Conservation (phyloP, 2,888 invertebrate species). For the Drosophila neonasuta region DNA sequence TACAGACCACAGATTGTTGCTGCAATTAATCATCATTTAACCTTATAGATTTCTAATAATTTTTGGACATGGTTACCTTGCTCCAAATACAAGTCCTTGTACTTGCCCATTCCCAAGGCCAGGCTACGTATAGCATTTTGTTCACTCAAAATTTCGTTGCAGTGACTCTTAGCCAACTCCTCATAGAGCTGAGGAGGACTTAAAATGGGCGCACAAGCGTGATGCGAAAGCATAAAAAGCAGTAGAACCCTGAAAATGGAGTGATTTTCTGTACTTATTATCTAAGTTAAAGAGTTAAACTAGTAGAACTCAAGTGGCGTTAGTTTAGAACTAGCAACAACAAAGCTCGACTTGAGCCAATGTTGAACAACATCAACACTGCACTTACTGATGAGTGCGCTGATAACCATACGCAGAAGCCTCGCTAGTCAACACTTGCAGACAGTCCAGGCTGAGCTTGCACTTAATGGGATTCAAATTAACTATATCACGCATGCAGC, state of each 20-base stretch:
- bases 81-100: conserved; percentile 79
- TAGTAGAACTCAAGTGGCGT: neutral
- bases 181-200: conserved; percentile 65
- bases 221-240: conserved; percentile 76
- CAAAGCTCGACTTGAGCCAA: neutral
- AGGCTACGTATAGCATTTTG: conserved; percentile 75
- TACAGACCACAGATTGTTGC: conserved; percentile 76
- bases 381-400: conserved; percentile 79
- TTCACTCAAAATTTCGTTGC: conserved; percentile 73
- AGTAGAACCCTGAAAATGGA: conserved; percentile 67
- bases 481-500: conserved; percentile 68
- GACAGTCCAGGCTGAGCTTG: conserved; percentile 59
- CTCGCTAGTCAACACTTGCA: conserved; percentile 68
- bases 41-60: neutral
- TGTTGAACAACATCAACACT: neutral
- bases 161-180: conserved; percentile 64
- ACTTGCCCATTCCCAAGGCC: conserved; percentile 73
- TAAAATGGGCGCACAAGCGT: conserved; percentile 67
- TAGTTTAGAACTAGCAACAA: neutral
- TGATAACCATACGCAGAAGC: conserved; percentile 77
- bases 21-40: conserved; percentile 38
- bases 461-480: conserved; percentile 52
- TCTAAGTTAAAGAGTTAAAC: neutral
- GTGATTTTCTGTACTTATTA: neutral
- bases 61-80: conserved; percentile 64